A percentile compares a stretch with the other conserved stretches of the same genome.
phyloP scores from a whole-genome alignment of 30 jellyfish, hydroid and myxozoan genomes.

The Turritopsis rubra region DNA sequence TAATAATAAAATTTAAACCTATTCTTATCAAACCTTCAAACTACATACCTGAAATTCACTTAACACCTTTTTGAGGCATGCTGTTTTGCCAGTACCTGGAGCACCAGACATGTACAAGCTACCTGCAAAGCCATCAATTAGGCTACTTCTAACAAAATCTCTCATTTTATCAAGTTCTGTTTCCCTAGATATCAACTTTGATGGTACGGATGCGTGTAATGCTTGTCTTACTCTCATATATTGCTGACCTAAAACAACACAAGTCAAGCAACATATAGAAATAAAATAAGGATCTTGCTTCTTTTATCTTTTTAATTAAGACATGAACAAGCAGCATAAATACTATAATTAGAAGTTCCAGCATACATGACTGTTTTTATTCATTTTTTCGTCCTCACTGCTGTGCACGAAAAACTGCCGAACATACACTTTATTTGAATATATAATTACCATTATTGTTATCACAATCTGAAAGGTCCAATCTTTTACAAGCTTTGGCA shows the following conservation, averaged over 20 bases:
- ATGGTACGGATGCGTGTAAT: conserved; percentile 81
- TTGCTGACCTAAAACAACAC: neutral
- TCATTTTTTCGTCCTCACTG: too few relatives aligned
- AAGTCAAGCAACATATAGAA: neutral
- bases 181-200: conserved; percentile 59
- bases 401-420: too few relatives aligned
- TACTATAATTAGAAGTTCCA: too few relatives aligned
- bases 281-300: neutral
- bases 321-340: too few relatives aligned
- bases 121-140: conserved; percentile 40
- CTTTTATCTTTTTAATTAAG: neutral
- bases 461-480: neutral
- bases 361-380: neutral
- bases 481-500: neutral
- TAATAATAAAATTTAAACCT: neutral
- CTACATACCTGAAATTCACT: conserved; percentile 5
- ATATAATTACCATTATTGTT: neutral
- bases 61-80: conserved; percentile 47
- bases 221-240: neutral
- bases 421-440: too few relatives aligned
- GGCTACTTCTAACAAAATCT: conserved; percentile 26
- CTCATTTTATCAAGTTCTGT: conserved; percentile 30
- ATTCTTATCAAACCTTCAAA: neutral
- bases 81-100: conserved; percentile 96
- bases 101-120: conserved; percentile 94